Evolutionary conservation across 1,140 invertebrate genomes (phyloP).

Genomic region (Lordiphosa mommai): DNA sequence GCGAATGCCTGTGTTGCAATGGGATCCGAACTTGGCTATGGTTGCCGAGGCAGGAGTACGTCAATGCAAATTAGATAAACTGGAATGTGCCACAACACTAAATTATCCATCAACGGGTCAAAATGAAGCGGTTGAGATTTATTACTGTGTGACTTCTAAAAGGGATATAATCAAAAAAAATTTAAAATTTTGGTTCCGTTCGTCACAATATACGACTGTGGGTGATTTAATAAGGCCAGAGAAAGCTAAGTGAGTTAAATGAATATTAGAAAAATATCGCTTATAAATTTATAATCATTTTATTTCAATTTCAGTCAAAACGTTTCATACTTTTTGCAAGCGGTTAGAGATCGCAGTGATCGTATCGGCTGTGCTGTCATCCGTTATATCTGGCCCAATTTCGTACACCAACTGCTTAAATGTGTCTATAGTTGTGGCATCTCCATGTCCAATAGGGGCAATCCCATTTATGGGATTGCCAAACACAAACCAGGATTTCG

Average conservation of each 20-base stretch:
- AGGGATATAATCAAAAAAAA: neutral
- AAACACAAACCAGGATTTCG: neutral
- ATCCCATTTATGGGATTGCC: conserved; percentile 10
- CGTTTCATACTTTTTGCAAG: conserved; percentile 2
- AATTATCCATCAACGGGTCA: neutral
- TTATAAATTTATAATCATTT: too few relatives aligned
- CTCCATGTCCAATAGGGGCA: neutral
- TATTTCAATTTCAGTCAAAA: neutral
- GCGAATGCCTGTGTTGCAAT: conserved; percentile 1
- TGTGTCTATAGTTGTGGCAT: conserved; percentile 16
- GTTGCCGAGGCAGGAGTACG: conserved; percentile 9
- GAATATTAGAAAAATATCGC: neutral
- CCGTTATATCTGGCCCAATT: neutral
- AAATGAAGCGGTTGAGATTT: conserved; percentile 6
- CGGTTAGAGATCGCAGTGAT: conserved; percentile 6
- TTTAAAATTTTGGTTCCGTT: neutral
- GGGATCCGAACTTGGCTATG: conserved; percentile 5
- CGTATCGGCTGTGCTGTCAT: conserved; percentile 15
- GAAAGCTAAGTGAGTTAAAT: neutral
- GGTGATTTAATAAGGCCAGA: neutral
- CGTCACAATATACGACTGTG: neutral
- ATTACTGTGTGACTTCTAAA: conserved; percentile 3
- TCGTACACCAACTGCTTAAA: conserved; percentile 6
- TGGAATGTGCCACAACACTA: neutral
- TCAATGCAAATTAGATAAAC: neutral